These are phyloP conservation scores for Panagrolaimus sp. DNA, from an alignment of 1,140 invertebrate species.

Conservation along the genomic window DNA sequence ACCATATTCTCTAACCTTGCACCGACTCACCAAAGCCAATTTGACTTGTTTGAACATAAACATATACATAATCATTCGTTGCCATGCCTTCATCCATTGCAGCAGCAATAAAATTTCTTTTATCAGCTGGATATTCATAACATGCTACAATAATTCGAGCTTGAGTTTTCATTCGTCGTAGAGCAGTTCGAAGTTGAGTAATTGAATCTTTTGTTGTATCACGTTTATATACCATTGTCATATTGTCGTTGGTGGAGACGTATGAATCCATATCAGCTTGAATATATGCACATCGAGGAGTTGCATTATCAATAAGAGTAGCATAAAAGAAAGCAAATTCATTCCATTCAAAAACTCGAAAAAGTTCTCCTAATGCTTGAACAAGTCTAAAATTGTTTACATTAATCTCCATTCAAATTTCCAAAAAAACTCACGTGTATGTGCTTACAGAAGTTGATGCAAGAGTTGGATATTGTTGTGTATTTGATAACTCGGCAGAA, in stretches of 20 bases:
- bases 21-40: slow-evolving; percentile 13
- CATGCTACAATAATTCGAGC: slow-evolving; percentile 10
- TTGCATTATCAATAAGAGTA: background rate
- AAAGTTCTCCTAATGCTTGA: background rate
- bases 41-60: slow-evolving; percentile 15
- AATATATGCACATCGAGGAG: slow-evolving; percentile 1
- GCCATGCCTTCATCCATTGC: slow-evolving; percentile 13
- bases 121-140: slow-evolving; percentile 16
- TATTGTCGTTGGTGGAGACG: background rate
- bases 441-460: background rate
- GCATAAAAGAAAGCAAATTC: background rate
- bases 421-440: background rate
- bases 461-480: background rate
- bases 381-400: slow-evolving; percentile 1
- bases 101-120: slow-evolving; percentile 20
- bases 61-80: slow-evolving; percentile 19
- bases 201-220: background rate
- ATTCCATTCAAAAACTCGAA: slow-evolving; percentile 10
- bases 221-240: slow-evolving; percentile 3
- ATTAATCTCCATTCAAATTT: background rate
- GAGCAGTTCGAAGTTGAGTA: background rate
- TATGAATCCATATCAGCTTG: slow-evolving; percentile 4
- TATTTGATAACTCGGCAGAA: slow-evolving; percentile 36
- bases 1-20: no score
- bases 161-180: slow-evolving; percentile 9